phyloP scores from a whole-genome alignment of 2,113 vertebrate genomes.

The Tamias sibiricus region DNA sequence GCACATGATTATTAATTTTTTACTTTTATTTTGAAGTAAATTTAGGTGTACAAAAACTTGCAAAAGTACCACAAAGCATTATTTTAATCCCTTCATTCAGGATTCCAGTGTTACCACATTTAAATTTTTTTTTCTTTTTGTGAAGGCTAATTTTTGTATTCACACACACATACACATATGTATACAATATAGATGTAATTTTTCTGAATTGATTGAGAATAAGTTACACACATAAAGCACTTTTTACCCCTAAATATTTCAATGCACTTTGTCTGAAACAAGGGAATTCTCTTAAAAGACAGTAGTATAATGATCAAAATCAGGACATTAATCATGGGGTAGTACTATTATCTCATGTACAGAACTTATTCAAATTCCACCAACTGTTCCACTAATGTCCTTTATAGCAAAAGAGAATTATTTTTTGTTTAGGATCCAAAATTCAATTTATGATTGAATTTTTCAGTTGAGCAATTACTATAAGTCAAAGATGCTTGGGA shows the following conservation, averaged over 20 bases:
- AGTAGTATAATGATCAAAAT: not conserved
- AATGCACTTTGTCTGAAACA: not conserved
- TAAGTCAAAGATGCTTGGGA: not conserved
- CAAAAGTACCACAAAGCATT: constrained; percentile 28
- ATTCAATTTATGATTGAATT: not conserved
- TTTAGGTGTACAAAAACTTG: not conserved
- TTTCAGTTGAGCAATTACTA: not conserved
- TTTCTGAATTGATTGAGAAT: not conserved
- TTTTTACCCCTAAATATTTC: not conserved
- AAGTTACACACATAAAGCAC: not conserved
- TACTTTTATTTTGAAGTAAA: constrained; percentile 40
- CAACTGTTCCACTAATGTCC: not conserved
- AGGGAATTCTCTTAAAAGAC: not conserved
- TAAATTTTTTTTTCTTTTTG: not conserved
- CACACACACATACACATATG: not conserved
- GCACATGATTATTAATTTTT: not conserved
- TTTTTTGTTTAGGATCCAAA: not conserved
- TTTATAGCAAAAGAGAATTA: not conserved
- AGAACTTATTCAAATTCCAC: not conserved
- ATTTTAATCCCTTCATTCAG: not conserved
- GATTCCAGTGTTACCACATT: not conserved
- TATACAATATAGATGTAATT: not conserved
- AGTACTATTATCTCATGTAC: not conserved
- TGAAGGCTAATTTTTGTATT: not conserved
- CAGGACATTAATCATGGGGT: not conserved